Conservation (phyloP, 2,797 vertebrate species). For the Australoheros facetus region DNA sequence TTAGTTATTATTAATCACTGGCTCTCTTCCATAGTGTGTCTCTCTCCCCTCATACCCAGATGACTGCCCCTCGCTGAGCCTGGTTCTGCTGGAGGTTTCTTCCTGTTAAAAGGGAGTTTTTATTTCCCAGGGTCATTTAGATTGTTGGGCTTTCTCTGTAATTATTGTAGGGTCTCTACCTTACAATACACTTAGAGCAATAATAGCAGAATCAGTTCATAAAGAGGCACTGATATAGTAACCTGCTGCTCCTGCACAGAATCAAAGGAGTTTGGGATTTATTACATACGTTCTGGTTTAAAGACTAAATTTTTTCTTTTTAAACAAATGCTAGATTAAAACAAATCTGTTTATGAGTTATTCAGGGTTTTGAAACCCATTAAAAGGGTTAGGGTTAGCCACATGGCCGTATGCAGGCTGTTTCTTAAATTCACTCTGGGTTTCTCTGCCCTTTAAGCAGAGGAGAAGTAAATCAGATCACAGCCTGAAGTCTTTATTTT, state of each 20-base stretch:
- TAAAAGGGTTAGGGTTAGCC: conserved; percentile 34
- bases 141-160: too few relatives aligned
- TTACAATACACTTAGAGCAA: too few relatives aligned
- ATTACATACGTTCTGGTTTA: conserved; percentile 23
- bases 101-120: too few relatives aligned
- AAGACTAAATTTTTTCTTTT: conserved; percentile 28
- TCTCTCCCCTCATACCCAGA: too few relatives aligned
- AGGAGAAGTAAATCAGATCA: conserved; percentile 49
- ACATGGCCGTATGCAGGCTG: conserved; percentile 27
- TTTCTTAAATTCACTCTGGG: conserved; percentile 23
- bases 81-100: too few relatives aligned
- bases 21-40: too few relatives aligned
- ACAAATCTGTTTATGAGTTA: conserved; percentile 49
- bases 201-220: not conserved
- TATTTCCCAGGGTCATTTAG: too few relatives aligned
- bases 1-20: too few relatives aligned
- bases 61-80: too few relatives aligned
- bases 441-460: conserved; percentile 38
- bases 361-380: conserved; percentile 32
- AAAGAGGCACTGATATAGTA: not conserved
- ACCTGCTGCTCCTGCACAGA: not conserved
- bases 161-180: too few relatives aligned
- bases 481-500: conserved; percentile 49
- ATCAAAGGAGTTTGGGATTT: conserved; percentile 8
- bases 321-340: conserved; percentile 18